Evolutionary conservation across 2,797 vertebrate genomes (phyloP), one percentile per base, ranked within the genome.

Genomic region (Helostoma temminkii): DNA sequence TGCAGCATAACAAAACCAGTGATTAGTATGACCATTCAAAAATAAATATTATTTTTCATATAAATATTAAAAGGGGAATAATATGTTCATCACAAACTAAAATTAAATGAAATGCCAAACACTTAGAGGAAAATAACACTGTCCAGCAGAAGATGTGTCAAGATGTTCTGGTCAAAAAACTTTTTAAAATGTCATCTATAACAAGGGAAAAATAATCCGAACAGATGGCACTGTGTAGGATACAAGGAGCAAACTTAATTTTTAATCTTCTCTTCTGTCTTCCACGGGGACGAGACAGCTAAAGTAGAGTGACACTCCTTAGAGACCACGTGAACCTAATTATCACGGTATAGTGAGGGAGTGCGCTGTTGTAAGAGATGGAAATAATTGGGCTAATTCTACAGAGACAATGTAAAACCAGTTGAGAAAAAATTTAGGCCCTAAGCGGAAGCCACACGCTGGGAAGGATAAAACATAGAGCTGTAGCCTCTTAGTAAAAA

Each of bases 241-340:
- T 61, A 66, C 49, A 63, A 54, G 66, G 62, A 58, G 63, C 32
- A 30, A 53, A 52, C 26, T 66, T 69, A 24, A 64, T 56, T 24
- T 30, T 57, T 15, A 41, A 16, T 66, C 37, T 47, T 78, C 47
- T 16, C 71, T 46, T 66, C 66, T 14, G 1, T 69, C 59, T 36
- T 72, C 80, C 57, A 9, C 41, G 16, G 74, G 83, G 72, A 70
- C 63, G 47, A 67, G 66, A 53, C 24, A 46, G 78, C 85, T 86
- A 82, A 89, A 90, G 66, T 66, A 71, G 85, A 84, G 52, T 78
- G 82, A 66, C 73, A 82, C 90, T 91, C 92, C 90, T 92, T 91
- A 89, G 91, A 88, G 90, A 78, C 22, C 56, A 2, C 1, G 58
- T 70, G 71, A 81, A 73, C 55, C 87, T 85, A 91, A 89, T 92